Conservation (phyloP, 2,797 vertebrate species). For the Garrulus glandarius region DNA sequence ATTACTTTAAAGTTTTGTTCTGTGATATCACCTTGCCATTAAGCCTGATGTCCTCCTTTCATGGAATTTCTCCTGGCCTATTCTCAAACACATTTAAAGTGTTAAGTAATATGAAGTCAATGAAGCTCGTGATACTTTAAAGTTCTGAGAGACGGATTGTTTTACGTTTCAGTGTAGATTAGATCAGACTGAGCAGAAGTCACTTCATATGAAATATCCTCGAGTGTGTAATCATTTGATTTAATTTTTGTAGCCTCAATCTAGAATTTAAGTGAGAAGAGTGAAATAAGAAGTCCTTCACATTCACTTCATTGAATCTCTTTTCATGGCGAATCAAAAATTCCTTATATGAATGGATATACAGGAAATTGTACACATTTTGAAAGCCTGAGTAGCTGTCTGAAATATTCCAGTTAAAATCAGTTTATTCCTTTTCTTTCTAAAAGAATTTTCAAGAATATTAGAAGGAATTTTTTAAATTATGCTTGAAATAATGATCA, state of each 20-base stretch:
- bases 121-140: not conserved
- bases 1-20: not conserved
- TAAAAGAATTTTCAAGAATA: not conserved
- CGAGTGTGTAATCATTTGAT: slow-evolving; percentile 13
- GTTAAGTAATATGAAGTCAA: not conserved
- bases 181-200: slow-evolving; percentile 2
- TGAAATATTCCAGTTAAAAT: not conserved
- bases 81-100: not conserved
- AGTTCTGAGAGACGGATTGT: not conserved
- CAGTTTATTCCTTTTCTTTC: not conserved
- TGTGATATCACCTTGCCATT: not conserved
- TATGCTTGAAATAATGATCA: not conserved
- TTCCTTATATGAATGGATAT: not conserved
- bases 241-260: slow-evolving; percentile 44
- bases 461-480: not conserved
- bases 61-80: not conserved
- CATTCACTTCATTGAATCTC: not conserved
- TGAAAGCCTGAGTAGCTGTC: not conserved
- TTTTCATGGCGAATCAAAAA: not conserved
- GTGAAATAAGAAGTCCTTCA: not conserved
- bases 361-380: not conserved
- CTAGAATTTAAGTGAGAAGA: not conserved
- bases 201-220: not conserved
- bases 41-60: not conserved
- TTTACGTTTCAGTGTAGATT: not conserved